Evolutionary conservation across 2,888 invertebrate species (phyloP), one percentile per base, ranked within the genome.

Genomic region (Dryococelus australis): DNA sequence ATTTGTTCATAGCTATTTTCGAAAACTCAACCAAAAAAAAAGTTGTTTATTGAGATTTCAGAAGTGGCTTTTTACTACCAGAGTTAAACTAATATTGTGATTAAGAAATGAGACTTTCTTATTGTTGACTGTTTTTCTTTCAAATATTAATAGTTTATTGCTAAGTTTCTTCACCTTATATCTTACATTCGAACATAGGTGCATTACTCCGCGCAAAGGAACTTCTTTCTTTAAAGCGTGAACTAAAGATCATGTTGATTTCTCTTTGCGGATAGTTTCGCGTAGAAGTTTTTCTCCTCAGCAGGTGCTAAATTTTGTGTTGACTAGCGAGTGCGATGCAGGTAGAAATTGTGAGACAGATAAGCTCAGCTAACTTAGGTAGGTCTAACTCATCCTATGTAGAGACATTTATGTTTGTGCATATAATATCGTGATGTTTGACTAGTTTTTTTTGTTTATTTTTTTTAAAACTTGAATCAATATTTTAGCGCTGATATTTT

Each of bases 401-500:
- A 65, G 65, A 80, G 16, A 79, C 43, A 24, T 26, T 80, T 53
- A 65, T 84, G 51, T 83, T 83, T 65, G 83, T 84, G 51, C 78
- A 51, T 78, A 84, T 83, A 35, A 84, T 84, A 65, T 87, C 27
- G 85, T 86, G 86, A 86, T 86, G 86, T 88, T 88, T 65, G 35
- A 35, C 16, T 83, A 83, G 83, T 83, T 83, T 27, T 27, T 83
- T 83, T 35, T 83, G 83, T 83, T 83, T 83, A 83, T 83, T 83
- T 83, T 87, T 87, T 85, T 87, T 87, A 43, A 53, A 83, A 85
- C 79, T 87, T 85, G 80, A 80, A 84, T 85, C 84, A 88, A 86
- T 65, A 85, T 88, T 88, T 85, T 87, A 88, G 88, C 87, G 89
- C 89, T 88, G 87, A 89, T 88, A 92, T 92, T 92, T 94, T 94